phyloP scores from a whole-genome alignment of 2,888 invertebrate species.

The Chaitophorus viminalis region DNA sequence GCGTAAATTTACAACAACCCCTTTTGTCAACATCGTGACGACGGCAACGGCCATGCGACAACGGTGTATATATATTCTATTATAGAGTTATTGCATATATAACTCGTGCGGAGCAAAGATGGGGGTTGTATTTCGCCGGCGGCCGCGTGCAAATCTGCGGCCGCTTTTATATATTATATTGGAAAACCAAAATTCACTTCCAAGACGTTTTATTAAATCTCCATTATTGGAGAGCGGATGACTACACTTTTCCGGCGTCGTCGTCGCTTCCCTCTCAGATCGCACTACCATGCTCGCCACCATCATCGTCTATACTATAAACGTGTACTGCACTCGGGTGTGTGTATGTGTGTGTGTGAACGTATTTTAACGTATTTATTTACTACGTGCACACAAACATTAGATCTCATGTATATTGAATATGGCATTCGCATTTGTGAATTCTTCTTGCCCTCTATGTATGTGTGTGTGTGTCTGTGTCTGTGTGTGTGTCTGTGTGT shows the following conservation, averaged over 20 bases:
- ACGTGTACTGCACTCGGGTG: no score
- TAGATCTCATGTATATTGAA: conserved; percentile 39
- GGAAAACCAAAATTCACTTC: conserved; percentile 55
- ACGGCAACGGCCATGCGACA: not conserved
- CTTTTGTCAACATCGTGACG: conserved; percentile 16
- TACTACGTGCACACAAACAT: not conserved
- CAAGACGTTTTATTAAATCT: conserved; percentile 58
- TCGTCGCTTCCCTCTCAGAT: not conserved
- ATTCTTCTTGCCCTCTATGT: not conserved
- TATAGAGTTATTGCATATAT: not conserved
- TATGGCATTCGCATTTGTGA: not conserved
- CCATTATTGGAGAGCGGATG: conserved; percentile 40
- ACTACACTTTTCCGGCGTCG: not conserved
- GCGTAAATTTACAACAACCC: not conserved
- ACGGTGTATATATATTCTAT: not conserved
- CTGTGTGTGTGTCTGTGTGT: no score
- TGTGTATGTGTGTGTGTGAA: not conserved
- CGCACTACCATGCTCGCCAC: not conserved
- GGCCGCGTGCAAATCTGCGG: conserved; percentile 32
- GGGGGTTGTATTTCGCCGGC: conserved; percentile 10
- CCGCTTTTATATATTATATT: conserved; percentile 37
- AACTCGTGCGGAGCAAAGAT: not conserved
- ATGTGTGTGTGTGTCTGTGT: not conserved
- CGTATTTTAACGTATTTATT: not conserved
- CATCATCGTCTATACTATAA: not conserved